Evolutionary conservation across 2,797 vertebrate genomes (phyloP).

Genomic region (Sebastes goodei): DNA sequence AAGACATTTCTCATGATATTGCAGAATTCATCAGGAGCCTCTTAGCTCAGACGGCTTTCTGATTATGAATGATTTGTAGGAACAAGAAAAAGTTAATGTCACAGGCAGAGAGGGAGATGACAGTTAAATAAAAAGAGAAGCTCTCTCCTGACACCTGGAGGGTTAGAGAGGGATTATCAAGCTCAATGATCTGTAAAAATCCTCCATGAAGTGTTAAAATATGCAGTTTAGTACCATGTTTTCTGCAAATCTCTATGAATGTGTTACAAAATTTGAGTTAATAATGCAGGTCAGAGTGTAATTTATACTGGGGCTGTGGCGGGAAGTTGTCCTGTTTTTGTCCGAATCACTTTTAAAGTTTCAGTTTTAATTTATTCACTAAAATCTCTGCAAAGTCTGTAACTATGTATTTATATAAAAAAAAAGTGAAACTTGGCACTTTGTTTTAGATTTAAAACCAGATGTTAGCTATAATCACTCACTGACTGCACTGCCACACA

Average conservation of each 20-base stretch:
- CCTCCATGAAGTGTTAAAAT: background rate
- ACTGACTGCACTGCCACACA: no score
- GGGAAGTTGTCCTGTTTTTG: background rate
- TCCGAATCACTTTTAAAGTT: background rate
- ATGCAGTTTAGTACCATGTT: background rate
- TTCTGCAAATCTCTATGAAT: background rate
- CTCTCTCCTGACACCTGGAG: conserved; percentile 57
- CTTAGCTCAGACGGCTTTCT: background rate
- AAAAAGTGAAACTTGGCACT: background rate
- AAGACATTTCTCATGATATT: conserved; percentile 32
- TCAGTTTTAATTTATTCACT: background rate
- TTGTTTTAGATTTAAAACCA: no score
- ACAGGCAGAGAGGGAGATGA: background rate
- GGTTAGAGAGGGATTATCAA: background rate
- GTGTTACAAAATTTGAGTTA: background rate
- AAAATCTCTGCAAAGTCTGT: background rate
- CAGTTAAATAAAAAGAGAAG: background rate
- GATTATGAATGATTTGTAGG: conserved; percentile 48
- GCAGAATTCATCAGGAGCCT: conserved; percentile 46
- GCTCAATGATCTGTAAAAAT: background rate
- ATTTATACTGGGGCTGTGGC: no score
- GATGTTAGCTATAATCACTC: background rate
- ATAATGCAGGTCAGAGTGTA: background rate
- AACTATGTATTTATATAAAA: background rate
- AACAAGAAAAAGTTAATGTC: conserved; percentile 27